phyloP scores from a whole-genome alignment of 1,140 invertebrate species.

The Cecropterus lyciades region DNA sequence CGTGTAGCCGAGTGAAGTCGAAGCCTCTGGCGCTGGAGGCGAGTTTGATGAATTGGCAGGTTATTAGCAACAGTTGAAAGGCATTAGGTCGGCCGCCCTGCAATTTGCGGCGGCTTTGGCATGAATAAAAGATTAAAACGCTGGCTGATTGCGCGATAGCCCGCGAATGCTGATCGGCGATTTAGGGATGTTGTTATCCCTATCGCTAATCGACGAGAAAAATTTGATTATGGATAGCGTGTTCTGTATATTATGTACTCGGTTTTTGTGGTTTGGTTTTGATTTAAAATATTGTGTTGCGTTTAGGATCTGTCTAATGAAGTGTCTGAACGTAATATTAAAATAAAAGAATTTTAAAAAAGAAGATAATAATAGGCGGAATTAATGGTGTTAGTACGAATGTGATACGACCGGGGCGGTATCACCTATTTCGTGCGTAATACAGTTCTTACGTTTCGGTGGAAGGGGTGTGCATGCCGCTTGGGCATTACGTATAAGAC shows the following conservation, averaged over 20 bases:
- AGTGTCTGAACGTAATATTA: too few species aligned
- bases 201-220: conserved; percentile 57
- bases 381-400: too few species aligned
- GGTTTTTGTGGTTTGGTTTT: too few species aligned
- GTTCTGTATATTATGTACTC: not conserved
- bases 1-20: conserved; percentile 42
- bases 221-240: conserved; percentile 47
- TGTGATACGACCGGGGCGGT: too few species aligned
- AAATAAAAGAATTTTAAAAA: too few species aligned
- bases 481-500: too few species aligned
- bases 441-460: too few species aligned
- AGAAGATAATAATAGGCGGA: too few species aligned
- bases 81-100: conserved; percentile 79
- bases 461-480: too few species aligned
- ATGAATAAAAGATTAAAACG: conserved; percentile 81
- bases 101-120: conserved; percentile 73
- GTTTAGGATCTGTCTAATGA: too few species aligned
- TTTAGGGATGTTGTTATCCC: conserved; percentile 60
- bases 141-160: conserved; percentile 69
- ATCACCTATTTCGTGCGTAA: too few species aligned
- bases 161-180: conserved; percentile 55
- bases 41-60: conserved; percentile 82
- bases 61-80: conserved; percentile 83
- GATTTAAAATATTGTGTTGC: too few species aligned
- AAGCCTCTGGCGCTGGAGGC: conserved; percentile 57